Evolutionary conservation across 2,113 vertebrate genomes (phyloP).

Genomic region (Anguilla rostrata): DNA sequence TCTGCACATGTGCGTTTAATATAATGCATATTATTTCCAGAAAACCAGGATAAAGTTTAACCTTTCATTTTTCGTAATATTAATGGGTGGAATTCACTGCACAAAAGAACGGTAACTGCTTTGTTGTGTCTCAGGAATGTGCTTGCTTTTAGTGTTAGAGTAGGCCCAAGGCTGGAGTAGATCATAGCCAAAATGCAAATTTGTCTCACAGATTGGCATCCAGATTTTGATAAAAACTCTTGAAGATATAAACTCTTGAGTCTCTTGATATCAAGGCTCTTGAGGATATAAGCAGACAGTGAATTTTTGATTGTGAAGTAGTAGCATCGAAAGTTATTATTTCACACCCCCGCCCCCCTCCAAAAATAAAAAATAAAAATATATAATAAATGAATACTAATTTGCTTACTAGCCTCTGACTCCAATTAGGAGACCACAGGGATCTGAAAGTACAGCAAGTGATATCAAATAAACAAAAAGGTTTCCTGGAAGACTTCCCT

Average conservation of each 20-base stretch:
- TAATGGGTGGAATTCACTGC: too few species aligned
- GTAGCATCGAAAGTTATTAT: too few species aligned
- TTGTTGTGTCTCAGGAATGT: background rate
- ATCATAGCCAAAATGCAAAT: background rate
- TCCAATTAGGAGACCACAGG: too few species aligned
- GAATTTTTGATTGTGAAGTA: too few species aligned
- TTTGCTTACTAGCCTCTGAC: too few species aligned
- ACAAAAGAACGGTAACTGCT: background rate
- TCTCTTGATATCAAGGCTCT: too few species aligned
- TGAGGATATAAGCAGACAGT: too few species aligned
- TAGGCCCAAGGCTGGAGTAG: background rate
- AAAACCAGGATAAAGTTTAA: background rate
- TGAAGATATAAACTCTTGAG: too few species aligned
- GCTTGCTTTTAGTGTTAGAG: background rate
- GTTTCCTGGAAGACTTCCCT: background rate
- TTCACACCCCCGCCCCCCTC: too few species aligned
- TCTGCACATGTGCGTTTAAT: background rate
- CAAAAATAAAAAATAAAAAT: too few species aligned
- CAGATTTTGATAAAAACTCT: background rate
- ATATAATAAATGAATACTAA: too few species aligned
- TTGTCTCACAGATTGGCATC: background rate
- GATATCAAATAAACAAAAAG: background rate
- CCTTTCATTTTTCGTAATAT: too few species aligned
- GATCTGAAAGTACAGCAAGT: background rate
- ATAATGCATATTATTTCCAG: background rate